Percentiles rank a stretch among this genome's conserved stretches.
These are phyloP conservation scores for Drosophila grimshawi DNA, from an alignment of 1,140 invertebrate species.

Conservation along the genomic window DNA sequence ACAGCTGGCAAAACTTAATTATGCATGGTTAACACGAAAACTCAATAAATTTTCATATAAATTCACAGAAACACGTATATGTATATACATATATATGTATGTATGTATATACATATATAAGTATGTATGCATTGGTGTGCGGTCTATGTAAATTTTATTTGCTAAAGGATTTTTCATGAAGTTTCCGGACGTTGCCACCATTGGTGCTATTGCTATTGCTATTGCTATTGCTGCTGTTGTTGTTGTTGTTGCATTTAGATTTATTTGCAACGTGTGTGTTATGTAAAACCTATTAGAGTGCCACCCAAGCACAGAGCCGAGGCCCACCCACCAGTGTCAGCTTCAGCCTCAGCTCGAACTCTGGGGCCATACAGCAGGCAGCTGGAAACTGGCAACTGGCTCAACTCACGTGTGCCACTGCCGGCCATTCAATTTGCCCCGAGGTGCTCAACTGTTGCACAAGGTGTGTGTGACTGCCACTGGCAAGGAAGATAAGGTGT, in stretches of 20 bases:
- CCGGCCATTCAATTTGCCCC: constrained; percentile 43
- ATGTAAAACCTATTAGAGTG: constrained; percentile 73
- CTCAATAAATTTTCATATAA: constrained; percentile 84
- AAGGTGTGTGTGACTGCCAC: constrained; percentile 12
- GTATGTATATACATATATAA: too few species aligned
- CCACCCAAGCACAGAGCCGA: constrained; percentile 12
- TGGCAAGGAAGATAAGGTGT: background rate
- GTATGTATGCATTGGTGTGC: constrained; percentile 24
- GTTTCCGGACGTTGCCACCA: constrained; percentile 46
- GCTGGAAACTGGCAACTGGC: constrained; percentile 12
- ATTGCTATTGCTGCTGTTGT: constrained; percentile 8
- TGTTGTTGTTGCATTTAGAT: constrained; percentile 66
- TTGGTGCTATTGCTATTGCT: constrained; percentile 15
- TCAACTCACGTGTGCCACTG: constrained; percentile 33
- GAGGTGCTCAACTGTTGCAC: constrained; percentile 69
- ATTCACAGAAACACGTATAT: constrained; percentile 61
- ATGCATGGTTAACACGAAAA: constrained; percentile 84
- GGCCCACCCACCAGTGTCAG: background rate
- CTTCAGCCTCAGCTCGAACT: constrained; percentile 15
- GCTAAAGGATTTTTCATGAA: constrained; percentile 80
- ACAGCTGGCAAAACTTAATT: constrained; percentile 76
- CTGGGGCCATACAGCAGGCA: too few species aligned
- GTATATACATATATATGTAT: too few species aligned
- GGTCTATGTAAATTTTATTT: constrained; percentile 79
- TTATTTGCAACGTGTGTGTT: constrained; percentile 66